phyloP scores from a whole-genome alignment of 2,113 vertebrate species.

The Pygoscelis antarcticus region DNA sequence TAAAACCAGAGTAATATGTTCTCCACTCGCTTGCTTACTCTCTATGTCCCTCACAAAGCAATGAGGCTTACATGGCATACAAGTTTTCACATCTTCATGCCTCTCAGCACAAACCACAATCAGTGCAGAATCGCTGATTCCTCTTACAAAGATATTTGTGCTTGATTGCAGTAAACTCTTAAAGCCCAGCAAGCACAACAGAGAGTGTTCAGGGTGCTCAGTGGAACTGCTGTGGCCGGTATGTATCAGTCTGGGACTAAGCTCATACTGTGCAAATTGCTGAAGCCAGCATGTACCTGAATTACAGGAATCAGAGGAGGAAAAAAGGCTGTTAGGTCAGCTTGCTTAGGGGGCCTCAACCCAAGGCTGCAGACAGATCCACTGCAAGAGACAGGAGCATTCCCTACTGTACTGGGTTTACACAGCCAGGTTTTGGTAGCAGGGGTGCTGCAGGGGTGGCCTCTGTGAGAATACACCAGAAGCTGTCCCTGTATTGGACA shows the following conservation, averaged over 20 bases:
- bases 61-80: not conserved
- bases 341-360: not conserved
- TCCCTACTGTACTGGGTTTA: not conserved
- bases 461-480: not conserved
- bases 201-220: not conserved
- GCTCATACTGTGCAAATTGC: conserved; percentile 27
- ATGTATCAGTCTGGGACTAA: conserved; percentile 23
- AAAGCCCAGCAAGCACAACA: not conserved
- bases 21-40: not conserved
- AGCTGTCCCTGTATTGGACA: not conserved
- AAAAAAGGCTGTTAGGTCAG: not conserved
- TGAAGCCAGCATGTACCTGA: conserved; percentile 7
- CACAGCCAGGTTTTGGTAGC: not conserved
- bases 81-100: not conserved
- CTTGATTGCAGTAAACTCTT: not conserved
- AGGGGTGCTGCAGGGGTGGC: not conserved
- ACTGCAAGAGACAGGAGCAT: not conserved
- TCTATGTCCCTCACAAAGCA: not conserved
- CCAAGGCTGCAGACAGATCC: not conserved
- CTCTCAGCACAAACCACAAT: not conserved
- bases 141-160: not conserved
- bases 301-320: not conserved
- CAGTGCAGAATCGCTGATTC: not conserved
- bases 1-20: not conserved
- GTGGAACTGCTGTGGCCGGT: not conserved